Percentiles rank a stretch among this genome's conserved stretches.
Evolutionary conservation across 2,113 vertebrate genomes (phyloP).

Genomic region (Mesocricetus auratus): DNA sequence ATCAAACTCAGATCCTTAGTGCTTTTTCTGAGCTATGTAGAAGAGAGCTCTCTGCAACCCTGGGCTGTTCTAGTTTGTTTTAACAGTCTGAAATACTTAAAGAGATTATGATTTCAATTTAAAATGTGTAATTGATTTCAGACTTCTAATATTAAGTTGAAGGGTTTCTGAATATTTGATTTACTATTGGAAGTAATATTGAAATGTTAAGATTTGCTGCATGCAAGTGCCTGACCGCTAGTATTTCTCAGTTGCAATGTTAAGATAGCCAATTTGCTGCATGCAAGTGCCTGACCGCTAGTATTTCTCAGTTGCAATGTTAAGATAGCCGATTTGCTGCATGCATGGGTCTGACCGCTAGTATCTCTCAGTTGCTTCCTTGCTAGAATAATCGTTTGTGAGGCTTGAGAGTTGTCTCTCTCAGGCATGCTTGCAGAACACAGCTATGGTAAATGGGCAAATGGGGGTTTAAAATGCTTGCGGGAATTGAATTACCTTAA

Average conservation of each 20-base stretch:
- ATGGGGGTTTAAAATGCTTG: conserved; percentile 50
- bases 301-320: conserved; percentile 46
- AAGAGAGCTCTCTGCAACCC: conserved; percentile 9
- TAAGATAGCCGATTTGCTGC: conserved; percentile 51
- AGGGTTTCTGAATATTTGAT: conserved; percentile 42
- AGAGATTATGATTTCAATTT: conserved; percentile 66
- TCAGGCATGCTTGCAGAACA: conserved; percentile 18
- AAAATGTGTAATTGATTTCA: conserved; percentile 64
- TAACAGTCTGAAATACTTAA: conserved; percentile 58
- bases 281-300: neutral
- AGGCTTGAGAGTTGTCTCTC: conserved; percentile 6
- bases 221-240: neutral
- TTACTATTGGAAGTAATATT: conserved; percentile 61
- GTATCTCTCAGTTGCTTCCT: conserved; percentile 26
- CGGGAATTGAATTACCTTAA: conserved; percentile 41
- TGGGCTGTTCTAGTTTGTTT: conserved; percentile 29
- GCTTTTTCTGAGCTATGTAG: conserved; percentile 13
- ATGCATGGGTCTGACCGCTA: neutral
- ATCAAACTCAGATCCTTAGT: conserved; percentile 22
- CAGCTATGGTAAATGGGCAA: conserved; percentile 34
- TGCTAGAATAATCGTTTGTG: conserved; percentile 23
- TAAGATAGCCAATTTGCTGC: conserved; percentile 51
- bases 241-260: conserved; percentile 43
- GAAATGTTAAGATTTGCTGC: conserved; percentile 56
- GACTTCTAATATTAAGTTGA: conserved; percentile 61